Evolutionary conservation across 2,113 vertebrate species (phyloP), one percentile per base, ranked within the genome.

Genomic region (Rhadina sibilatrix): DNA sequence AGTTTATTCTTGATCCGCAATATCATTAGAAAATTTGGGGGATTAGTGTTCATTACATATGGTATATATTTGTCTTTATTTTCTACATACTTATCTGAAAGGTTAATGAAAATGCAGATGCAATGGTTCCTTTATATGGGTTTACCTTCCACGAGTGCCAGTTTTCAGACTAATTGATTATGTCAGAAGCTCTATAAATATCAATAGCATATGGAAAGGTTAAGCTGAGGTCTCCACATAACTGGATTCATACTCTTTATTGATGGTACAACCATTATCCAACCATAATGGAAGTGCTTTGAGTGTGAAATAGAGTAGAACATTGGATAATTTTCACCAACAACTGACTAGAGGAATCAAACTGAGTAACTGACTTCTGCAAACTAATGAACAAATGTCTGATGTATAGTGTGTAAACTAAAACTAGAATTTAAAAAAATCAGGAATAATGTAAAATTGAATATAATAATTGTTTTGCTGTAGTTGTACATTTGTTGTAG

Each of bases 161-260:
- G 90, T 96, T 97, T 96, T 94, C 52, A 97, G 74, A 60, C 86
- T 96, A 97, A 97, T 96, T 97, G 93, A 97, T 97, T 97, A 96
- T 89, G 96, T 96, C 91, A 97, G 96, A 96, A 97, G 97, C 97
- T 97, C 93, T 98, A 96, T 97, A 98, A 98, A 96, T 97, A 97
- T 96, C 95, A 97, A 89, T 98, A 97, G 95, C 93, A 95, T 93
- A 97, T 96, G 93, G 95, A 98, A 97, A 97, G 96, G 88, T 97
- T 96, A 97, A 96, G 89, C 60, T 0, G 27, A 85, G 93, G 94
- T 97, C 95, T 96, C 87, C 78, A 75, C 95, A 93, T 94, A 96
- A 94, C 83, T 95, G 69, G 65, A 95, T 92, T 95, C 89, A 92
- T 94, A 95, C 75, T 85, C 81, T 88, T 97, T 97, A 97, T 97